Evolutionary conservation across 2,113 vertebrate genomes (phyloP), one percentile per base, ranked within the genome.

Genomic region (Caretta caretta): DNA sequence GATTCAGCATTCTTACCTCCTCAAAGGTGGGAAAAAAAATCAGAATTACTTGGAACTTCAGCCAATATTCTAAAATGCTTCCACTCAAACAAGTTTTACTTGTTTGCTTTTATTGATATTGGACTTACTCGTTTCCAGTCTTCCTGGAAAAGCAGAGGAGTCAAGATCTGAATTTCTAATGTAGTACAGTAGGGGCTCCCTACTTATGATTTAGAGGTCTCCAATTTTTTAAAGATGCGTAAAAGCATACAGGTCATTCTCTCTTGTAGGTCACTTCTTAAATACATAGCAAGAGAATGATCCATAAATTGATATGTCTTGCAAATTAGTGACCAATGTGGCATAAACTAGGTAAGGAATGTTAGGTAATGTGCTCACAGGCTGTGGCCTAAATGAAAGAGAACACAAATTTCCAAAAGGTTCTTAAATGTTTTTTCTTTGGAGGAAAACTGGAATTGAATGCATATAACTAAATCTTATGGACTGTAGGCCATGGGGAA

Each of bases 401-500:
- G 87, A 94, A 91, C 87, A 92, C 78, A 14, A 85, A 91, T 86
- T 88, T 96, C 91, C 95, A 57, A 87, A 88, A 94, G 91, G 83
- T 62, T 85, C 92, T 86, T 62, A 96, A 91, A 81, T 13, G 82
- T 93, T 86, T 94, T 92, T 91, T 72, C 97, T 29, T 10, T 42
- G 92, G 93, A 87, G 87, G 92, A 86, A 92, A 88, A 84, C 83
- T 53, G 86, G 96, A 95, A 5, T 94, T 0, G 79, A 92, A 90
- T 79, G 50, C 80, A 87, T 0, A 78, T 78, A 84, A 83, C 0
- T n/a, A 93, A 80, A 75, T 80, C 51, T 83, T 95, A 65, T 89
- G 96, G 97, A 88, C 53, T 93, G 48, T 90, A 87, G 87, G 88
- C 85, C 49, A 59, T 69, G 91, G 92, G 97, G 93, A 86, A 19